Base-by-base conservation (phyloP, 2,113 vertebrate species). In the Chlorodrepanis virens region DNA sequence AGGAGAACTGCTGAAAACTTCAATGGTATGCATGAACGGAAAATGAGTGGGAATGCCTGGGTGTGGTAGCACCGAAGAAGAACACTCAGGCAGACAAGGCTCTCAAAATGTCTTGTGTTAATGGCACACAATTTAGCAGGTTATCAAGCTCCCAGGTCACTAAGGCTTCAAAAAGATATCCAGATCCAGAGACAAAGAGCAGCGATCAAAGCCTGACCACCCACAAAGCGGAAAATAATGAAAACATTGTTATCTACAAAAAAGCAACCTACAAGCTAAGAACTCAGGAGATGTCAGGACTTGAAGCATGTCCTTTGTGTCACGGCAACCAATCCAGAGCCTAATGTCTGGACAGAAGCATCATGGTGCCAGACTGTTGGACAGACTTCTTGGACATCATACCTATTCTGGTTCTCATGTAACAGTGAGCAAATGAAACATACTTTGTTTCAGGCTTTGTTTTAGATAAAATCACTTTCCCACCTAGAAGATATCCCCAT, bases 1-100 rank as follows among this genome's bases (percentile, higher is more conserved):
- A 77, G 53, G 6, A 61, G 16, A 13, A 64, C 7, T 27, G 31
- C 25, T 39, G 57, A 83, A 19, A 71, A 28, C 22, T 9, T 17
- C 10, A 13, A 29, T 0, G n/a, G 7, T 29, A 28, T 21, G 24
- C 17, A 10, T 14, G 2, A 76, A 80, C 0, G 3, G 31, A 72
- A 31, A 71, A 47, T 5, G 31, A 69, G 24, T 5, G 6, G 28
- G 39, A 63, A 61, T 29, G 18, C 10, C 9, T 28, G 33, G 23
- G 11, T 54, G 6, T 27, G 12, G 45, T 33, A 44, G 28, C 18
- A 75, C 9, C 1, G 2, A 5, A 15, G 40, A 35, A 23, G 18
- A 78, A n/a, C 24, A 65, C 6, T 39, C 5, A 59, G 25, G 40
- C 40, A 75, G 31, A 63, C 22, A 53, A 52, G 31, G 28, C 14